Percentiles rank a stretch among this genome's conserved stretches.
Conservation (phyloP, 2,797 vertebrate genomes). For the Rallus crepitans region DNA sequence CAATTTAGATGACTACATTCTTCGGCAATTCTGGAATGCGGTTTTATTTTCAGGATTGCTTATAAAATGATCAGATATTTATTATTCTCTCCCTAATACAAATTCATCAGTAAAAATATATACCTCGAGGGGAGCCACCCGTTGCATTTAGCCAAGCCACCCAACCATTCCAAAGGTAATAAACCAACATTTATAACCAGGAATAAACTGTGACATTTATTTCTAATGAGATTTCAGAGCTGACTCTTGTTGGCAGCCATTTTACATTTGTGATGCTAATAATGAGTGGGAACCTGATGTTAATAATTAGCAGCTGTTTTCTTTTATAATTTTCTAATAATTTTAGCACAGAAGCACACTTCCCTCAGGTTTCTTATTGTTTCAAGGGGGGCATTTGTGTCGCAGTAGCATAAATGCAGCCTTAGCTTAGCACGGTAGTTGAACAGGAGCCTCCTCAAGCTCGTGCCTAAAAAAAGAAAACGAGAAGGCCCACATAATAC, state of each 20-base stretch:
- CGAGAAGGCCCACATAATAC: not conserved
- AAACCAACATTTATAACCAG: not conserved
- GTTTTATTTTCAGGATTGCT: constrained; percentile 29
- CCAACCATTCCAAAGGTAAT: not conserved
- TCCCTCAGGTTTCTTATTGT: not conserved
- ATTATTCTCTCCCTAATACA: not conserved
- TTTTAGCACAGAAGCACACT: not conserved
- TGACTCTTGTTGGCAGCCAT: constrained; percentile 40
- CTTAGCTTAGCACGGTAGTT: not conserved
- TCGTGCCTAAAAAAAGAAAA: not conserved
- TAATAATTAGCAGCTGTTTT: constrained; percentile 30
- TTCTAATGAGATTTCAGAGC: constrained; percentile 19
- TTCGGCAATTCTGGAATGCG: not conserved
- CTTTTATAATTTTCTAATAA: not conserved
- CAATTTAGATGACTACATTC: constrained; percentile 9
- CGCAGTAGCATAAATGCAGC: not conserved
- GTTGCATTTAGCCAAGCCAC: not conserved
- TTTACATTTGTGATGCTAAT: constrained; percentile 42
- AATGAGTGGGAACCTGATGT: constrained; percentile 2
- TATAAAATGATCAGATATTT: constrained; percentile 22
- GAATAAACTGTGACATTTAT: constrained; percentile 15
- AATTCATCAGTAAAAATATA: not conserved
- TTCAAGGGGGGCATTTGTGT: not conserved
- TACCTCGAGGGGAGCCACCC: not conserved
- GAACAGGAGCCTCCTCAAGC: not conserved